These are phyloP conservation scores for Turdus rufiventris DNA, from an alignment of 2,113 vertebrate genomes.

Conservation along the genomic window DNA sequence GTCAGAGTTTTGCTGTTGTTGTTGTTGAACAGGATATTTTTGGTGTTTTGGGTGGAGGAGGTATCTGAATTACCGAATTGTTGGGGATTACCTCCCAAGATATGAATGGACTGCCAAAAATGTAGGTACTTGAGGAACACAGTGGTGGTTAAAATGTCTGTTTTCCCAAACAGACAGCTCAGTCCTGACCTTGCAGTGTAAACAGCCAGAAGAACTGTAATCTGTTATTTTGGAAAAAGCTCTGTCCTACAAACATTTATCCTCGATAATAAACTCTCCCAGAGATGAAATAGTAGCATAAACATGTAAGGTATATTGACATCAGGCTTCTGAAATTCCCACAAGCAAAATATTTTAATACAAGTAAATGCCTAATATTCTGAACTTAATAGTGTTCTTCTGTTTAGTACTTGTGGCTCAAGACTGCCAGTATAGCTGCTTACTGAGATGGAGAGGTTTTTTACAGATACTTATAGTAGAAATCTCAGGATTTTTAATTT, in stretches of 20 bases:
- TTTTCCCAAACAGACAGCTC: background rate
- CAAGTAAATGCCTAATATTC: background rate
- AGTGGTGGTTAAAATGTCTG: background rate
- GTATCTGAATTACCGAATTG: background rate
- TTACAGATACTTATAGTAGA: background rate
- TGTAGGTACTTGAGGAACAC: constrained; percentile 12
- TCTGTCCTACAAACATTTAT: constrained; percentile 68
- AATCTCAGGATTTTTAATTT: background rate
- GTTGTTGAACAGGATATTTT: background rate
- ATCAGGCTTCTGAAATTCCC: constrained; percentile 34
- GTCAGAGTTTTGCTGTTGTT: background rate
- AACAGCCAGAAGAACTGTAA: constrained; percentile 50
- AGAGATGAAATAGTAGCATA: constrained; percentile 38
- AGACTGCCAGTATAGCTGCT: background rate
- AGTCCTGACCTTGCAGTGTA: constrained; percentile 59
- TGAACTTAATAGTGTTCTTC: background rate
- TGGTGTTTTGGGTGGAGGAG: background rate
- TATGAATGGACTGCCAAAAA: constrained; percentile 63
- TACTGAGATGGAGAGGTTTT: background rate
- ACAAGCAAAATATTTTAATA: background rate
- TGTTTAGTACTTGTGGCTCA: background rate
- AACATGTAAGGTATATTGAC: constrained; percentile 61
- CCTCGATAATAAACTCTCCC: constrained; percentile 51
- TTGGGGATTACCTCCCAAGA: constrained; percentile 28
- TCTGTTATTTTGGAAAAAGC: constrained; percentile 66